A percentile compares a stretch with the other conserved stretches of the same genome.
Evolutionary conservation across 1,140 invertebrate species (phyloP).

Genomic region (Lethocerus indicus): DNA sequence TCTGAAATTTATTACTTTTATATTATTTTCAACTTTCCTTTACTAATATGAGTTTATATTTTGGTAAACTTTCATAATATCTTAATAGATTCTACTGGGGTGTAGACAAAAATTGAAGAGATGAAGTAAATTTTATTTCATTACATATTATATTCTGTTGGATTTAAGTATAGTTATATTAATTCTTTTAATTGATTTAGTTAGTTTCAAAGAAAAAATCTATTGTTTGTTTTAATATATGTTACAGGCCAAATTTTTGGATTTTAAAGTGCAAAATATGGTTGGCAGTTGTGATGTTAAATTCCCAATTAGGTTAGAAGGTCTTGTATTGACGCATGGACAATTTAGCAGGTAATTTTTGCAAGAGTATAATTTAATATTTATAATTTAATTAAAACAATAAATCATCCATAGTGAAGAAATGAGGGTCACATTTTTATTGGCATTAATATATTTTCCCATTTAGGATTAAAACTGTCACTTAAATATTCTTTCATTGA

Average conservation of each 20-base stretch:
- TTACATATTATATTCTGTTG: conserved; percentile 9
- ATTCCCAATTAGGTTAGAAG: conserved; percentile 94
- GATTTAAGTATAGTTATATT: not conserved
- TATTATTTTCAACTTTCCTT: no score
- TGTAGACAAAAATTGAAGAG: no score
- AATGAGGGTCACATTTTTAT: not conserved
- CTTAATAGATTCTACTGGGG: no score
- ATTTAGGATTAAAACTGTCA: not conserved
- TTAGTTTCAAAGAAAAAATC: not conserved
- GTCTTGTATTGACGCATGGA: conserved; percentile 80
- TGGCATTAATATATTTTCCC: not conserved
- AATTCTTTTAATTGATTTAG: not conserved
- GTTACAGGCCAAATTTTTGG: conserved; percentile 74
- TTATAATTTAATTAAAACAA: not conserved
- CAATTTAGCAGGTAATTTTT: conserved; percentile 71
- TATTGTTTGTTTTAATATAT: conserved; percentile 1
- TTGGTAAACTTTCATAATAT: no score
- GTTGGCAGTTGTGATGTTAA: conserved; percentile 95
- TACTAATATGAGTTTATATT: no score
- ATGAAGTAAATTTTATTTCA: not conserved
- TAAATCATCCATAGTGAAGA: not conserved
- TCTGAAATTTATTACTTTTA: no score
- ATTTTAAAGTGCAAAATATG: conserved; percentile 99
- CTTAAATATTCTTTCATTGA: no score
- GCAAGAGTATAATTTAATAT: not conserved